Conservation (phyloP, 2,797 vertebrate species). For the Cynopterus sphinx region DNA sequence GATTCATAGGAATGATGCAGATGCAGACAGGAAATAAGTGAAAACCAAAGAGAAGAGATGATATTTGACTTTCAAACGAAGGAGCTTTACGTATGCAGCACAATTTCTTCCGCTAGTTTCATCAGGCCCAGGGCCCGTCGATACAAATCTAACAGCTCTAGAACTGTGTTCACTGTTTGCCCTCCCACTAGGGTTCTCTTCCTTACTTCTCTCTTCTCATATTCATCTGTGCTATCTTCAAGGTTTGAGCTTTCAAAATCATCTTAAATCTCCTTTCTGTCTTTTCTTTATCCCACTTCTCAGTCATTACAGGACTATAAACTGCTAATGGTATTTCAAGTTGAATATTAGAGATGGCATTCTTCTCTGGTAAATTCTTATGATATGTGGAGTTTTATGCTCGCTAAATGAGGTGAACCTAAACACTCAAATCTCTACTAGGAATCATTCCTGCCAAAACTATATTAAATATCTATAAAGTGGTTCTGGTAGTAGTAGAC, state of each 20-base stretch:
- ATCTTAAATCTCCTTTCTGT: not conserved
- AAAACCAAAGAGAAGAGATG: not conserved
- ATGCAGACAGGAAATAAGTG: not conserved
- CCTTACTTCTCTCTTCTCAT: not conserved
- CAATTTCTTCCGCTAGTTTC: not conserved
- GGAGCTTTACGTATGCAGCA: not conserved
- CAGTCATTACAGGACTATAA: not conserved
- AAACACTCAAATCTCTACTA: not conserved
- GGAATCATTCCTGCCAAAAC: not conserved
- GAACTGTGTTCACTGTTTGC: not conserved
- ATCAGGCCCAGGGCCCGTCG: not conserved
- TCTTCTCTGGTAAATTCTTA: not conserved
- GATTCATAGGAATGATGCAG: not conserved
- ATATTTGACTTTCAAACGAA: conserved; percentile 27
- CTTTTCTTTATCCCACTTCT: not conserved
- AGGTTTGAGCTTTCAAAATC: not conserved
- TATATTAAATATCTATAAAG: not conserved
- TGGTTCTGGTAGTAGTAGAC: not conserved
- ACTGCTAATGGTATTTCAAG: not conserved
- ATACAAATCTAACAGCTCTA: not conserved
- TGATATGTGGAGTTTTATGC: not conserved
- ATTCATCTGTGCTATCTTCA: not conserved
- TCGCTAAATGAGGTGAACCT: not conserved
- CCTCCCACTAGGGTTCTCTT: not conserved
- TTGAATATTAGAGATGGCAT: not conserved